Conservation (phyloP, 2,113 vertebrate genomes). For the Mobula hypostoma region DNA sequence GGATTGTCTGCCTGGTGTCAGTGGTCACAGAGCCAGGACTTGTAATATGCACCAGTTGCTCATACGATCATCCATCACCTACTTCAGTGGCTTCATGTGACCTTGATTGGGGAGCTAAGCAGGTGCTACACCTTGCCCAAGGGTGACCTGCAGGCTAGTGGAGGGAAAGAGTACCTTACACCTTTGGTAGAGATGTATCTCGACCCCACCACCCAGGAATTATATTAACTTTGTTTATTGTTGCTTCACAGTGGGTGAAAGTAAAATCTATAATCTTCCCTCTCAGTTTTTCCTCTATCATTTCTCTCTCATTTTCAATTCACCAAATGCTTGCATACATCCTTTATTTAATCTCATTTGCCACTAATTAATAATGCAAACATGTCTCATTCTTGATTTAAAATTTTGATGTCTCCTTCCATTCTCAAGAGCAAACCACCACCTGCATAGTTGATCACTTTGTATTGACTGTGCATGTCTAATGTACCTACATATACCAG, state of each 20-base stretch:
- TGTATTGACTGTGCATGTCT: neutral
- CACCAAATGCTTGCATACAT: neutral
- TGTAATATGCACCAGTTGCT: no score
- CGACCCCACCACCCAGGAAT: no score
- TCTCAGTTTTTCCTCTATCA: neutral
- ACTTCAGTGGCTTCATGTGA: no score
- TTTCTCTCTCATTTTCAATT: neutral
- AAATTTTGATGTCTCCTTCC: neutral
- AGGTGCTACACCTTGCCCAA: no score
- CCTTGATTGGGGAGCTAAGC: no score
- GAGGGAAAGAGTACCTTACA: no score
- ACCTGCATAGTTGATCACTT: neutral
- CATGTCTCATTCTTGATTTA: neutral
- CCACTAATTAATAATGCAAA: neutral
- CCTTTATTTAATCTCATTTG: neutral
- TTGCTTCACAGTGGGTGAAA: neutral
- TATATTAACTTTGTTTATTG: neutral
- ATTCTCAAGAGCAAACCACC: neutral
- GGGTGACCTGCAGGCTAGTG: no score
- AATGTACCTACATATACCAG: neutral
- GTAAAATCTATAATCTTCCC: neutral
- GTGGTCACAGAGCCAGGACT: no score
- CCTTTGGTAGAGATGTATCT: no score
- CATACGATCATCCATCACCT: no score
- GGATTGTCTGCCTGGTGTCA: no score